phyloP scores from a whole-genome alignment of 2,113 vertebrate genomes.

The Heterotilapia buettikoferi region DNA sequence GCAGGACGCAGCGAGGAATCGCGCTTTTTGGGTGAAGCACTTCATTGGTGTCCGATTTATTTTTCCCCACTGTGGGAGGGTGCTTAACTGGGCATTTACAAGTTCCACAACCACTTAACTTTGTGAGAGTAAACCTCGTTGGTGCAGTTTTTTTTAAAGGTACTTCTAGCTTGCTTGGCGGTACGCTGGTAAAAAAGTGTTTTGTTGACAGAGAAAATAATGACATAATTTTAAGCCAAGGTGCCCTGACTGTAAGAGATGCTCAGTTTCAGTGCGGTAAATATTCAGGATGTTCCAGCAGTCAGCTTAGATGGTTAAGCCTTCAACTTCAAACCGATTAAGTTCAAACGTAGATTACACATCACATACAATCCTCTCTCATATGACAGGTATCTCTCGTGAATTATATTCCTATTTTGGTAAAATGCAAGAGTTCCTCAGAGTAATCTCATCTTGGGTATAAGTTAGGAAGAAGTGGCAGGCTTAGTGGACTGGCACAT shows the following conservation, averaged over 20 bases:
- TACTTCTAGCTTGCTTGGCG: neutral
- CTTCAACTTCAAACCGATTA: neutral
- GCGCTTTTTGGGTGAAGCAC: neutral
- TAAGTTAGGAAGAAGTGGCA: conserved; percentile 30
- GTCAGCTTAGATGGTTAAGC: neutral
- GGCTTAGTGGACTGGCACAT: conserved; percentile 18
- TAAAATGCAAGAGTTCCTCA: conserved; percentile 18
- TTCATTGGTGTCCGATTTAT: neutral
- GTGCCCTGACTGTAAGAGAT: neutral
- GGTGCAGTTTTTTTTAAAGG: neutral
- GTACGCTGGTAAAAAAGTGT: neutral
- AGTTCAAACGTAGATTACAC: neutral
- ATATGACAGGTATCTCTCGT: neutral
- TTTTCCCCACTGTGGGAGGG: conserved; percentile 2
- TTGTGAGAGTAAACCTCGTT: neutral
- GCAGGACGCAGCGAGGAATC: neutral
- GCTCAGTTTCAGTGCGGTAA: neutral
- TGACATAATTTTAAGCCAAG: neutral
- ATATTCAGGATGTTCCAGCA: neutral
- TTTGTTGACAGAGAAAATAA: neutral
- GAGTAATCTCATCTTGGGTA: conserved; percentile 24
- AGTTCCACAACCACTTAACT: neutral
- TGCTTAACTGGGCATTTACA: neutral
- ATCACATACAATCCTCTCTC: neutral
- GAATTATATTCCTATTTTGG: conserved; percentile 48